Conservation (phyloP, 2,797 vertebrate genomes). For the Clamator glandarius region DNA sequence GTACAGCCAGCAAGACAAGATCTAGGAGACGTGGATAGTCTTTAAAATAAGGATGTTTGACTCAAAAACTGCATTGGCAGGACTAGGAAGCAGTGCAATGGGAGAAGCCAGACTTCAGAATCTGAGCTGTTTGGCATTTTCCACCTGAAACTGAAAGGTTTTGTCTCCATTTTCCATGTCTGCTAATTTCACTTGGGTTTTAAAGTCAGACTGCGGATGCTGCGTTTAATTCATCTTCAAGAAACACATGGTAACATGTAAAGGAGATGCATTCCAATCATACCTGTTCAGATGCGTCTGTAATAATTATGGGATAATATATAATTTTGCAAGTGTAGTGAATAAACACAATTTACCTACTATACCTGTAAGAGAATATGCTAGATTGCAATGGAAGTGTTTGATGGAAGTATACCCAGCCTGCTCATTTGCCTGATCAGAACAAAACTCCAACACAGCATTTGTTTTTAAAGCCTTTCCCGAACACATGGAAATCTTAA, state of each 20-base stretch:
- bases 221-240: neutral
- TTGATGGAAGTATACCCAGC: neutral
- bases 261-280: neutral
- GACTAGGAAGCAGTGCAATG: neutral
- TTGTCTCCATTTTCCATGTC: neutral
- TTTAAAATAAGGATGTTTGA: neutral
- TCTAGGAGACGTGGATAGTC: neutral
- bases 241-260: neutral
- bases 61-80: neutral
- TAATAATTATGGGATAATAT: neutral
- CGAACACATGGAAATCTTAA: neutral
- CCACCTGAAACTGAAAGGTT: neutral
- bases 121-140: neutral
- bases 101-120: neutral
- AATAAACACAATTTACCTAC: neutral
- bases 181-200: neutral
- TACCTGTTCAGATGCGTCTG: neutral
- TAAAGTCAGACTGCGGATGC: neutral
- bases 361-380: neutral
- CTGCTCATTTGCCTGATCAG: neutral
- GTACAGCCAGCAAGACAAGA: neutral
- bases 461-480: neutral
- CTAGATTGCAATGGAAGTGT: neutral
- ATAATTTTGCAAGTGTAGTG: neutral
- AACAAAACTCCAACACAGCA: neutral